Percentiles rank a stretch among this genome's conserved stretches.
phyloP scores from a whole-genome alignment of 2,113 vertebrate genomes.

The Lophochroa leadbeateri region DNA sequence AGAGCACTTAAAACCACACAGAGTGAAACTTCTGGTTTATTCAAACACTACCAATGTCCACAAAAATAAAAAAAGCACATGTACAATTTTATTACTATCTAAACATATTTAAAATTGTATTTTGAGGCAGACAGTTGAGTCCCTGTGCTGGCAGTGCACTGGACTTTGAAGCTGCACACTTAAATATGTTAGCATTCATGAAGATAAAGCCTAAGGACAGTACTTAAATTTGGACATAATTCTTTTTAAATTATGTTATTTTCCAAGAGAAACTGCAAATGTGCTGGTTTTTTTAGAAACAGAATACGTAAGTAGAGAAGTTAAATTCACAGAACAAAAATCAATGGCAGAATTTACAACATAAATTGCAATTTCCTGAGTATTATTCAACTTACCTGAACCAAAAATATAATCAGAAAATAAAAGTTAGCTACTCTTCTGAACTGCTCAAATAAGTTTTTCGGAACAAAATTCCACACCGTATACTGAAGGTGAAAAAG shows the following conservation, averaged over 20 bases:
- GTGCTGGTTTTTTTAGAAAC: not conserved
- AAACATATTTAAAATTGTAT: not conserved
- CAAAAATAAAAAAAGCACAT: accelerated
- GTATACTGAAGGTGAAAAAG: conserved; percentile 84
- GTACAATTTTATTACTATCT: not conserved
- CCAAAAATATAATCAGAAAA: conserved; percentile 99
- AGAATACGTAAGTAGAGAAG: not conserved
- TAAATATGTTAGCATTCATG: not conserved
- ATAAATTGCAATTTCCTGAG: not conserved
- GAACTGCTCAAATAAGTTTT: conserved; percentile 99
- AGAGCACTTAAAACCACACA: not conserved
- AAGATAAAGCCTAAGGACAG: not conserved
- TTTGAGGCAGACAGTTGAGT: not conserved
- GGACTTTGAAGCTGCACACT: not conserved
- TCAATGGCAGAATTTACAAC: not conserved
- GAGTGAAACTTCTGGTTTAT: not conserved
- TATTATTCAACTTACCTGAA: conserved; percentile 86
- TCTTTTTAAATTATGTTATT: not conserved
- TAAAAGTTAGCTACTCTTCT: conserved; percentile 99
- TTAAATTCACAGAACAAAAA: not conserved
- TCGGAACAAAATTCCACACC: conserved; percentile 97
- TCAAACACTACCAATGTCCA: not conserved
- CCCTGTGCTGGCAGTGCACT: not conserved
- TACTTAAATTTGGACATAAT: not conserved
- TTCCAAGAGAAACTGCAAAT: not conserved